These are phyloP conservation scores for Microcaecilia unicolor DNA, from an alignment of 2,797 vertebrate genomes.

Conservation along the genomic window DNA sequence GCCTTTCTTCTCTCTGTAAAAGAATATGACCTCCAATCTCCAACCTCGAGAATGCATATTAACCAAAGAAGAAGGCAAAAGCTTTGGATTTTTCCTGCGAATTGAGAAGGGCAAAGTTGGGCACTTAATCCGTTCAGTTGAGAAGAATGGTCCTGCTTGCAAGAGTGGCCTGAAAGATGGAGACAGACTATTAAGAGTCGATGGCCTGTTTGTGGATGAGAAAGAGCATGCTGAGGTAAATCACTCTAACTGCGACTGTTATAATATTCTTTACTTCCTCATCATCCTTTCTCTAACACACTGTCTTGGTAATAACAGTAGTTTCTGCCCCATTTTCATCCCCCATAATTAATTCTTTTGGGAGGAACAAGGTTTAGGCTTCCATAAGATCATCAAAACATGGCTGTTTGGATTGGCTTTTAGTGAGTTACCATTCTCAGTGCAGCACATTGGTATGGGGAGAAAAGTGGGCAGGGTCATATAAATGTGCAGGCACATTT, in stretches of 20 bases:
- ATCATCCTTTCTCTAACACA: too few species aligned
- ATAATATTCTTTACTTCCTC: not conserved
- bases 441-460: too few species aligned
- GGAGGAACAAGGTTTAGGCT: too few species aligned
- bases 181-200: conserved; percentile 80
- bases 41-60: conserved; percentile 70
- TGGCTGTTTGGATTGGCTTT: too few species aligned
- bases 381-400: too few species aligned
- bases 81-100: conserved; percentile 81
- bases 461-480: too few species aligned
- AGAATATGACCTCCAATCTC: conserved; percentile 63
- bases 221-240: conserved; percentile 70
- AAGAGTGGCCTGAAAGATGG: conserved; percentile 83
- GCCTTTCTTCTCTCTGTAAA: not conserved
- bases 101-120: conserved; percentile 70
- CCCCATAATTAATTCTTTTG: too few species aligned
- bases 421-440: too few species aligned
- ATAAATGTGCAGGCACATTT: too few species aligned
- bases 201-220: conserved; percentile 74
- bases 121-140: conserved; percentile 79
- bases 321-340: too few species aligned
- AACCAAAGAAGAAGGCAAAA: conserved; percentile 62
- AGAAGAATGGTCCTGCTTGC: conserved; percentile 69
- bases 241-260: not conserved
- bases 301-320: too few species aligned